Conservation (phyloP, 2,113 vertebrate species). For the Gobiocypris rarus region DNA sequence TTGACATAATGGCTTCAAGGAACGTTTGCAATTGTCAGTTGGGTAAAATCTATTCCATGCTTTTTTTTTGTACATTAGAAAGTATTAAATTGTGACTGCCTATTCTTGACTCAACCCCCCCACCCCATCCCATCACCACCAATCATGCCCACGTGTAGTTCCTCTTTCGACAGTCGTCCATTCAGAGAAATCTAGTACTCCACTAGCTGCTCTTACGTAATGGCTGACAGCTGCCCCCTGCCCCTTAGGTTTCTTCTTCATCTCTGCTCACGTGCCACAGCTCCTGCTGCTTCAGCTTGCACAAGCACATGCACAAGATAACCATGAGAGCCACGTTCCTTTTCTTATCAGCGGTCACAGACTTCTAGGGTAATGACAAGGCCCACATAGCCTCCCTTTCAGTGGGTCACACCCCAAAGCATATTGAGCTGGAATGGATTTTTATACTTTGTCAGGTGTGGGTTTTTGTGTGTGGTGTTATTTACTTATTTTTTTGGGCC, state of each 20-base stretch:
- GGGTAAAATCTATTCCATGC: not conserved
- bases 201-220: constrained; percentile 39
- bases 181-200: constrained; percentile 21
- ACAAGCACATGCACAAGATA: constrained; percentile 40
- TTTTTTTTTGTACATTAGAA: not conserved
- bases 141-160: constrained; percentile 5
- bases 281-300: constrained; percentile 36
- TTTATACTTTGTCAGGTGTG: not conserved
- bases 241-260: constrained; percentile 1
- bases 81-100: constrained; percentile 1
- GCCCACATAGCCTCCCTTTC: constrained; percentile 47
- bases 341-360: constrained; percentile 57
- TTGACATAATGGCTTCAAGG: constrained; percentile 1
- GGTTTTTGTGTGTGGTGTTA: no score
- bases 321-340: constrained; percentile 18
- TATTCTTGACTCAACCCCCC: not conserved
- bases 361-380: constrained; percentile 17
- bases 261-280: constrained; percentile 15
- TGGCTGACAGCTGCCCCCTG: constrained; percentile 37
- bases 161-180: constrained; percentile 2
- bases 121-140: not conserved
- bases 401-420: constrained; percentile 51
- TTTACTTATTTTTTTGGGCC: not conserved
- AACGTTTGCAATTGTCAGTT: not conserved
- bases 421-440: constrained; percentile 29